Evolutionary conservation across 2,888 invertebrate genomes (phyloP), one percentile per base, ranked within the genome.

Genomic region (Poecilobothrus nobilitatus): DNA sequence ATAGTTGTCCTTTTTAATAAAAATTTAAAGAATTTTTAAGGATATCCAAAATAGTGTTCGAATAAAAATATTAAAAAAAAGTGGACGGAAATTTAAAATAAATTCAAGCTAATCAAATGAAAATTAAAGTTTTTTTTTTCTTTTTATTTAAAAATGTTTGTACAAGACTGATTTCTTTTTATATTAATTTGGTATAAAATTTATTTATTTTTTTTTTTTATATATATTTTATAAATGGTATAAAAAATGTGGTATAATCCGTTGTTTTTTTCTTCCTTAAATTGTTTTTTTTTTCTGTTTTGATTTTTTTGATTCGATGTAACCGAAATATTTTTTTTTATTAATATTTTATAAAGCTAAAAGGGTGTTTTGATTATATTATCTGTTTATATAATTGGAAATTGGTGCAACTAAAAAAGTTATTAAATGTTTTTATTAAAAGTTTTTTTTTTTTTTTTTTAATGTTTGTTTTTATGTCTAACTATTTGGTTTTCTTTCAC

Each of bases 31-130:
- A 41, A n/a, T 18, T 70, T 68, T 62, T 62, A 62, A 18, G n/a
- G 37, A 37, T 37, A 10, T 37, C 12, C 37, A 37, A 27, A 27
- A 5, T 27, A 5, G 37, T 8, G 7, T 37, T 37, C 12, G 37
- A 37, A 37, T 10, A 7, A 20, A 8, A 12, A 7, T 20, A 9
- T 62, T 62, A 8, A 62, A 62, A 5, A 18, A 18, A 12, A 62
- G 53, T 53, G 53, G 53, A 53, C 53, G 53, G 53, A 53, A 53
- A 53, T 53, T 53, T 53, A 53, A 53, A 53, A 37, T 37, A 37
- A 53, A 18, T 53, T 53, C 18, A 53, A 53, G 15, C 53, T 37
- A 37, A 37, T 37, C 7, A 37, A 37, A 1, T 37, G 18, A 53
- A 53, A 53, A 18, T 53, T 53, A 18, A 12, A 53, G 15, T 53